These are phyloP conservation scores for Fulica atra DNA, from an alignment of 2,113 vertebrate species.

Conservation along the genomic window DNA sequence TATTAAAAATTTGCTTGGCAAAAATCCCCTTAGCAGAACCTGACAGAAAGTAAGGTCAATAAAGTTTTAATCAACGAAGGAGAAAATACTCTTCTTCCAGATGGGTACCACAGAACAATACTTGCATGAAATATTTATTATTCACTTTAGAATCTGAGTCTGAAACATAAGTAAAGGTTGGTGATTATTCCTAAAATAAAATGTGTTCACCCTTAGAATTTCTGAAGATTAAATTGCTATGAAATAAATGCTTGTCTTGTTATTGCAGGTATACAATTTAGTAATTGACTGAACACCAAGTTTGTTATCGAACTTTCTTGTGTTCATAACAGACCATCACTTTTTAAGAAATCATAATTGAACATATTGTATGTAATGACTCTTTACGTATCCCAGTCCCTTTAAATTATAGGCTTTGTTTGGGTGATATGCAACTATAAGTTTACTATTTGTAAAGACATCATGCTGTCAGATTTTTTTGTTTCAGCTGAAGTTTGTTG, in stretches of 20 bases:
- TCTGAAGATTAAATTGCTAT: background rate
- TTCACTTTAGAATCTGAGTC: conserved; percentile 28
- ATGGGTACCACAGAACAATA: conserved; percentile 52
- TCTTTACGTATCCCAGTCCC: background rate
- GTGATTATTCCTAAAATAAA: background rate
- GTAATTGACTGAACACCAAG: background rate
- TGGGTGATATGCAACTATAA: background rate
- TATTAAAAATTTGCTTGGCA: conserved; percentile 66
- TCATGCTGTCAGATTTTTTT: background rate
- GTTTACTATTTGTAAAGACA: background rate
- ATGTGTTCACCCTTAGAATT: background rate
- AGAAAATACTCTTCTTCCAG: conserved; percentile 56
- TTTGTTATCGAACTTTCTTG: background rate
- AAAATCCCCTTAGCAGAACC: conserved; percentile 54
- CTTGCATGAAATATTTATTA: conserved; percentile 42
- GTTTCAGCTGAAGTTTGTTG: background rate
- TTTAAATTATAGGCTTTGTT: background rate
- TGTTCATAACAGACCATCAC: background rate
- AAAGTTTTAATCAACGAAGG: conserved; percentile 64
- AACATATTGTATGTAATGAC: background rate
- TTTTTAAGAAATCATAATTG: background rate
- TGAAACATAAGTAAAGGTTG: conserved; percentile 12
- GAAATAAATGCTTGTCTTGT: background rate
- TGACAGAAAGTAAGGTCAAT: conserved; percentile 70
- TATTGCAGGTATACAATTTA: background rate